phyloP scores from a whole-genome alignment of 2,888 invertebrate species.

The Stenodera caucasica region DNA sequence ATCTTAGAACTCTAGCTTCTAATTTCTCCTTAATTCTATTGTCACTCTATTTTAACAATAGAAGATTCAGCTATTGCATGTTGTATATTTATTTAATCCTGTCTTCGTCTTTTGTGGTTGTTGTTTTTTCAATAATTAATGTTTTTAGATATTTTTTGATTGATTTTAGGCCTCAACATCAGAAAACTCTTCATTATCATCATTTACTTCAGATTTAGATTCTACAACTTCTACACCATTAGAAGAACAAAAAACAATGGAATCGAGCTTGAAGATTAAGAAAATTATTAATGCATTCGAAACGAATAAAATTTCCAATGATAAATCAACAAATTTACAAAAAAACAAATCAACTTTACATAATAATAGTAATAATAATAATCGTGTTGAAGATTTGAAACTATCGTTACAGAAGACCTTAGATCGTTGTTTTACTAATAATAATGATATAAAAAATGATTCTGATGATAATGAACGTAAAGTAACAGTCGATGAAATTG shows the following conservation, averaged over 20 bases:
- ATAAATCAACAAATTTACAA: constrained; percentile 33
- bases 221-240: constrained; percentile 53
- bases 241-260: constrained; percentile 42
- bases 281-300: constrained; percentile 49
- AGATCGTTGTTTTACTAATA: constrained; percentile 39
- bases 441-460: constrained; percentile 29
- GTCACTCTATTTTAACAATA: no score
- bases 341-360: neutral
- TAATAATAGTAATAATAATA: constrained; percentile 21
- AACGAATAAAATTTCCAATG: constrained; percentile 26
- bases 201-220: constrained; percentile 55
- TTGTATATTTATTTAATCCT: no score
- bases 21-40: no score
- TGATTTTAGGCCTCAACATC: constrained; percentile 25
- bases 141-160: neutral
- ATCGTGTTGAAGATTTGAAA: constrained; percentile 43
- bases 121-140: neutral
- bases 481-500: constrained; percentile 29
- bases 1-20: no score
- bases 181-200: constrained; percentile 49
- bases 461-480: constrained; percentile 18
- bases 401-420: constrained; percentile 41
- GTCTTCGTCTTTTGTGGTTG: neutral
- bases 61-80: no score
- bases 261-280: constrained; percentile 43